Conservation (phyloP, 1,140 invertebrate genomes). For the Leptonema lineaticorne region DNA sequence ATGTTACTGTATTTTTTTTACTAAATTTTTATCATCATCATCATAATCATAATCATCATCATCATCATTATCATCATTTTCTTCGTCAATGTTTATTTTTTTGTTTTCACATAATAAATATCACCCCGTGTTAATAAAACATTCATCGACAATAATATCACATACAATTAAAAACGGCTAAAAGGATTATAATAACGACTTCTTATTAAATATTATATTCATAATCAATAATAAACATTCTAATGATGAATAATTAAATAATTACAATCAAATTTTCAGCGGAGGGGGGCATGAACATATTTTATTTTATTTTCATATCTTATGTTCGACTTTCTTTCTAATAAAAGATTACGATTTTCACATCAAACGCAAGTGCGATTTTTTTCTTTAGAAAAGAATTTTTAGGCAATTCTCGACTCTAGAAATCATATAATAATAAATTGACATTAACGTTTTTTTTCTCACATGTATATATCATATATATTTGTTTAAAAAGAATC, state of each 20-base stretch:
- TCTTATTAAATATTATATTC: conserved; percentile 21
- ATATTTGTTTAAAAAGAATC: neutral
- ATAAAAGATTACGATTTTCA: too few species aligned
- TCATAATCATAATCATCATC: too few species aligned
- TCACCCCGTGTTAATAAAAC: conserved; percentile 27
- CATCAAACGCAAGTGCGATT: too few species aligned
- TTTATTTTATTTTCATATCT: too few species aligned
- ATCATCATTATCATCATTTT: too few species aligned
- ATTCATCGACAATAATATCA: conserved; percentile 36
- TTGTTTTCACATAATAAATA: conserved; percentile 31
- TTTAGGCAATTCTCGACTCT: too few species aligned
- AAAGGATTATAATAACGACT: conserved; percentile 26
- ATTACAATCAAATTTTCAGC: too few species aligned
- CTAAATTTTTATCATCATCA: conserved; percentile 29
- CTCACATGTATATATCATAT: neutral
- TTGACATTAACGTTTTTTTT: neutral
- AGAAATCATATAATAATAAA: too few species aligned
- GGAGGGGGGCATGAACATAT: too few species aligned
- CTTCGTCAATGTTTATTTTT: too few species aligned
- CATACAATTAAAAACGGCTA: conserved; percentile 36
- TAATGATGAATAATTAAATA: neutral
- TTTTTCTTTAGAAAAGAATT: too few species aligned
- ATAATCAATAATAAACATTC: conserved; percentile 9
- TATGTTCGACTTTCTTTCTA: too few species aligned
- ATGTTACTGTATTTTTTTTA: conserved; percentile 21